These are phyloP conservation scores for Bombus breviceps DNA, from an alignment of 1,140 invertebrate genomes.

Conservation along the genomic window DNA sequence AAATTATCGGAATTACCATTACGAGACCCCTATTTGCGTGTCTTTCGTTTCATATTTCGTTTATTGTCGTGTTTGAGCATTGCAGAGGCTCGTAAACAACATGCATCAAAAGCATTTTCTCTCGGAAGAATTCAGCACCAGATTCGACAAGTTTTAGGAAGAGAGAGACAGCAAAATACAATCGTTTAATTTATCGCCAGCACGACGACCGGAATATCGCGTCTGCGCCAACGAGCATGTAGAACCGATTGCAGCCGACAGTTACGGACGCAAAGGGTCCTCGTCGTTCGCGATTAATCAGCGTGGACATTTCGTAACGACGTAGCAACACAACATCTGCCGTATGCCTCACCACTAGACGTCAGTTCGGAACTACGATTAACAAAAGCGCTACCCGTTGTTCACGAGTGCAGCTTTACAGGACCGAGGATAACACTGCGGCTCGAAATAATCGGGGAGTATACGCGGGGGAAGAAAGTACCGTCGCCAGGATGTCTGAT, in stretches of 20 bases:
- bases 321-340: constrained; percentile 76
- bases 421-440: neutral
- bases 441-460: neutral
- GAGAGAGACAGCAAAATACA: neutral
- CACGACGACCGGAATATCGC: constrained; percentile 7
- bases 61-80: neutral
- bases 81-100: neutral
- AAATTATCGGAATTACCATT: neutral
- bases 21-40: neutral
- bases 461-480: neutral
- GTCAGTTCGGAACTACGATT: constrained; percentile 59
- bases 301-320: constrained; percentile 77
- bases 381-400: constrained; percentile 72
- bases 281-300: constrained; percentile 78
- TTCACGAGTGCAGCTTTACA: constrained; percentile 29
- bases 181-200: constrained; percentile 42
- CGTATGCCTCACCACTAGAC: constrained; percentile 73
- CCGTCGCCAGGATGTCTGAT: constrained; percentile 7
- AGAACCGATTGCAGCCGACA: constrained; percentile 76
- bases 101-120: too few relatives aligned
- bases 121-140: too few relatives aligned
- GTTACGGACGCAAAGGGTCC: constrained; percentile 77
- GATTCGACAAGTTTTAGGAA: neutral
- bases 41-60: neutral
- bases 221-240: constrained; percentile 50